phyloP scores from a whole-genome alignment of 2,888 invertebrate genomes.

The Drosophila infuscata region DNA sequence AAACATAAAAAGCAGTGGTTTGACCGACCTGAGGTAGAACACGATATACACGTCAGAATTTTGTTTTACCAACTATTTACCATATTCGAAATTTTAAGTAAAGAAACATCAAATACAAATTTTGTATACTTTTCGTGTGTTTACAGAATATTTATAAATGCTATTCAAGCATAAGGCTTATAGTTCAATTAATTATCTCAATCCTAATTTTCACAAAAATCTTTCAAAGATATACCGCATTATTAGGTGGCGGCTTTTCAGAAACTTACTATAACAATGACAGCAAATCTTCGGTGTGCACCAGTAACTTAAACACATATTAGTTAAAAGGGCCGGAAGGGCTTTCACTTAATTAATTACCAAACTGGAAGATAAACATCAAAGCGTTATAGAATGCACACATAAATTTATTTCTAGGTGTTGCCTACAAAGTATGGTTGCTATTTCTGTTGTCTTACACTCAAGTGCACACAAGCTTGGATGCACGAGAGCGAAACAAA shows the following conservation, averaged over 20 bases:
- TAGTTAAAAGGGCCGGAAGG: constrained; percentile 45
- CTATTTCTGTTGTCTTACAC: constrained; percentile 71
- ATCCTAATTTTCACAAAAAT: neutral
- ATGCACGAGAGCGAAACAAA: constrained; percentile 76
- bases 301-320: constrained; percentile 53
- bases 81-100: neutral
- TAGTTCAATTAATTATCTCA: neutral
- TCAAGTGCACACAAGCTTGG: constrained; percentile 60
- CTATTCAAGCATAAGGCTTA: neutral
- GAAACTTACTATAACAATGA: neutral
- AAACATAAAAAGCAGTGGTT: neutral
- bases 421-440: constrained; percentile 19
- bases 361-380: constrained; percentile 71
- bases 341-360: constrained; percentile 81
- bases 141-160: neutral
- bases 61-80: neutral
- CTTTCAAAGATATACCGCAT: neutral
- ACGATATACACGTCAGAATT: neutral
- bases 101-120: neutral
- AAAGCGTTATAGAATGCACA: constrained; percentile 73
- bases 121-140: neutral
- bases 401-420: constrained; percentile 34
- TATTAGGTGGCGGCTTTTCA: constrained; percentile 1
- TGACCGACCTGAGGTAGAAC: neutral
- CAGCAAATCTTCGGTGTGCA: constrained; percentile 29